Evolutionary conservation across 2,888 invertebrate genomes (phyloP).

Genomic region (Nomada flava): DNA sequence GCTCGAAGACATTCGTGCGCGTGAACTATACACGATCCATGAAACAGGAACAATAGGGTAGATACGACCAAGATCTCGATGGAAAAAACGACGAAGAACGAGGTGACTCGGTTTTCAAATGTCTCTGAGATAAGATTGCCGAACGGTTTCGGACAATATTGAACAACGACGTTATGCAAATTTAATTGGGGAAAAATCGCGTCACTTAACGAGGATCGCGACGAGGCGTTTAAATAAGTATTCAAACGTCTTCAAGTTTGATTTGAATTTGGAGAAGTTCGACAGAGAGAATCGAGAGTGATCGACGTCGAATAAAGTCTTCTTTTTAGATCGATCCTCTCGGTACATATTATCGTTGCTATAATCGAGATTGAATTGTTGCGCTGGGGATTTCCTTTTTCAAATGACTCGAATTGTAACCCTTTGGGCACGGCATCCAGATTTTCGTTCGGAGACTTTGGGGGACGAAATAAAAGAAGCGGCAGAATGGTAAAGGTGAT

Average conservation of each 20-base stretch:
- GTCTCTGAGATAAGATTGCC: too few species aligned
- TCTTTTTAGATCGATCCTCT: neutral
- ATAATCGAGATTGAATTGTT: neutral
- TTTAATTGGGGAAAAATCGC: neutral
- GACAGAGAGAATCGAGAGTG: too few species aligned
- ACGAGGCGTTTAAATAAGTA: too few species aligned
- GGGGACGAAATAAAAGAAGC: neutral
- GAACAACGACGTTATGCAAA: neutral
- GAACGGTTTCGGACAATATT: too few species aligned
- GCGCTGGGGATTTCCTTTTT: neutral
- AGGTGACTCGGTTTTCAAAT: too few species aligned
- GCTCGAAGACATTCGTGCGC: constrained; percentile 48
- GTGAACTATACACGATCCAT: constrained; percentile 22
- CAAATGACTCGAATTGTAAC: neutral
- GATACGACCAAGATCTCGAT: neutral
- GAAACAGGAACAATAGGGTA: neutral
- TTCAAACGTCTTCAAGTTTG: too few species aligned
- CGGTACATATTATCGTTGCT: neutral
- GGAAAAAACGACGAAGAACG: constrained; percentile 21
- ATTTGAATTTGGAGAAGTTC: too few species aligned
- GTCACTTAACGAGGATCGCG: too few species aligned
- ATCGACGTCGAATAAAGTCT: too few species aligned
- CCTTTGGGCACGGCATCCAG: neutral
- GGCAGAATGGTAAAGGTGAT: too few species aligned
- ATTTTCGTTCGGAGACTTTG: too few species aligned